These are phyloP conservation scores for fruit fly (Drosophila melanogaster) DNA, from an alignment of 1,140 invertebrate genomes.

Conservation along the genomic window Release_6_plus_ISO1_MT NT_033777.3:26978001-26978500, in stretches of 20 bases:
- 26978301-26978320: too few relatives aligned
- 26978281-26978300: too few relatives aligned
- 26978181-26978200: slow-evolving; percentile 5
- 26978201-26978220: too few relatives aligned
- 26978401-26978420: slow-evolving; percentile 23
- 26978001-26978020: slow-evolving; percentile 55
- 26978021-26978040: slow-evolving; percentile 38
- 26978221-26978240: neutral
- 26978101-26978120: slow-evolving; percentile 39
- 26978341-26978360: neutral
- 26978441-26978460: slow-evolving; percentile 50
- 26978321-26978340: neutral
- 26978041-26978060: slow-evolving; percentile 32
- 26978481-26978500: slow-evolving; percentile 54
- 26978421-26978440: slow-evolving; percentile 11
- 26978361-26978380: neutral
- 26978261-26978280: too few relatives aligned
- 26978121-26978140: slow-evolving; percentile 23
- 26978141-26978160: slow-evolving; percentile 18
- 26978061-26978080: slow-evolving; percentile 40
- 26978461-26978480: slow-evolving; percentile 68
- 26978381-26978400: neutral
- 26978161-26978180: slow-evolving; percentile 49
- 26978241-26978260: neutral
- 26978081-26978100: slow-evolving; percentile 33